phyloP scores from a whole-genome alignment of 92 coral and sea anemone species.

The Porites evermanni region DNA sequence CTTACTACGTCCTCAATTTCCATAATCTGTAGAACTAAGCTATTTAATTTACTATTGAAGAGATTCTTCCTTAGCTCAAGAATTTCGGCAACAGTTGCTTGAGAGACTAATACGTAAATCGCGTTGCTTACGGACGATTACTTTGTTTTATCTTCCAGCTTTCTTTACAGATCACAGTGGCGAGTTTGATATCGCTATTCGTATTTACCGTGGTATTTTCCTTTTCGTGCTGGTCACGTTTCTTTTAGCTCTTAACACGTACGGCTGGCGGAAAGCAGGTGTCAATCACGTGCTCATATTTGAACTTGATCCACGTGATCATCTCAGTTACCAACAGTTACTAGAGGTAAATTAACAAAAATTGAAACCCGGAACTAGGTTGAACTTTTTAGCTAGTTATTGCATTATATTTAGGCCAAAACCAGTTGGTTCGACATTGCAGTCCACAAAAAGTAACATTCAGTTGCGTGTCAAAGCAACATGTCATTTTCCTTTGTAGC shows the following conservation, averaged over 20 bases:
- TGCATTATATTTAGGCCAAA: background rate
- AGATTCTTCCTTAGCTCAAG: too few species aligned
- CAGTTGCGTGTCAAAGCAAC: too few species aligned
- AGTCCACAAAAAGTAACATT: too few species aligned
- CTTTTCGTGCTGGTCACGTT: slow-evolving; percentile 89
- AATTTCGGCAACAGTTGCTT: too few species aligned
- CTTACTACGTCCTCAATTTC: too few species aligned
- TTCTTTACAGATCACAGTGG: slow-evolving; percentile 71
- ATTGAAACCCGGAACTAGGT: background rate
- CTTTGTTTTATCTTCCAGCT: slow-evolving; percentile 42
- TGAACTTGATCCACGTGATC: slow-evolving; percentile 95
- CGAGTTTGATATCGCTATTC: slow-evolving; percentile 81
- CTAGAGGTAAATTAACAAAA: slow-evolving; percentile 70
- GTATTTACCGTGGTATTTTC: slow-evolving; percentile 93
- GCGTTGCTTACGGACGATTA: too few species aligned
- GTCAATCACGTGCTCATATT: slow-evolving; percentile 98
- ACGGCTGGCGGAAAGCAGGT: slow-evolving; percentile 97
- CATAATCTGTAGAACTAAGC: too few species aligned
- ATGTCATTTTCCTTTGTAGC: too few species aligned
- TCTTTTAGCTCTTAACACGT: slow-evolving; percentile 92
- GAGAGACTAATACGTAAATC: too few species aligned
- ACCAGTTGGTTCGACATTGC: background rate
- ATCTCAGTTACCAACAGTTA: slow-evolving; percentile 91
- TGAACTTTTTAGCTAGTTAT: background rate
- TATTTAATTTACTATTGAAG: too few species aligned